These are phyloP conservation scores for Pungitius pungitius DNA, from an alignment of 2,113 vertebrate species.

Conservation along the genomic window DNA sequence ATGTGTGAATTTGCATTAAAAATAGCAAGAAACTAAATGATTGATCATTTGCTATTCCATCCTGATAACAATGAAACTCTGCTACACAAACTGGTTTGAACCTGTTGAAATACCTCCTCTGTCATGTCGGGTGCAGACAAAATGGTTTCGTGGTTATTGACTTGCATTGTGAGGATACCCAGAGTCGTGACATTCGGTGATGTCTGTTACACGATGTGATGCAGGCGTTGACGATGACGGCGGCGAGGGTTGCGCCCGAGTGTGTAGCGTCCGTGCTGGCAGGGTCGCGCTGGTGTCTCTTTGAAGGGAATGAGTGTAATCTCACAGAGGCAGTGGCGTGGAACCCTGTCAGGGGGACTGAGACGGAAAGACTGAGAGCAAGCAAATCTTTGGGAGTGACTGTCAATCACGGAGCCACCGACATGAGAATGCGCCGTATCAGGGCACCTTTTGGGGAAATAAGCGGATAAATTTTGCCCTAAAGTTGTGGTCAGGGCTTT, in stretches of 20 bases:
- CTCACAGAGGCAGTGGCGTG: constrained; percentile 52
- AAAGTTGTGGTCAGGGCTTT: neutral
- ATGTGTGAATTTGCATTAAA: neutral
- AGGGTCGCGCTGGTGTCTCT: constrained; percentile 39
- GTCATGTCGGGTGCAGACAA: neutral
- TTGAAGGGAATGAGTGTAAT: constrained; percentile 59
- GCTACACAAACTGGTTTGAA: neutral
- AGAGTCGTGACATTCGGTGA: neutral
- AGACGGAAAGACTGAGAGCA: constrained; percentile 20
- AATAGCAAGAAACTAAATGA: neutral
- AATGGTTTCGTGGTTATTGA: constrained; percentile 15
- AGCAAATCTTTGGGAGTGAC: constrained; percentile 12
- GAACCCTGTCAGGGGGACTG: constrained; percentile 44
- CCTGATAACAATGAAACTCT: neutral
- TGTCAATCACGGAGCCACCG: constrained; percentile 31
- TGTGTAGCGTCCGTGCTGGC: neutral
- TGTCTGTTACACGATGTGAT: constrained; percentile 17
- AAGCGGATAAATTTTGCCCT: neutral
- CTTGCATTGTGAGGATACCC: neutral
- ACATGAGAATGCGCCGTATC: neutral
- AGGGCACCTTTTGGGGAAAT: neutral
- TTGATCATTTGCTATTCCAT: neutral
- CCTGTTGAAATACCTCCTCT: neutral
- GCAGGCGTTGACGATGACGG: neutral
- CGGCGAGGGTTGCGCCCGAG: neutral